Conservation (phyloP, 1,140 invertebrate species). For the Diplogasteroides magnus region DNA sequence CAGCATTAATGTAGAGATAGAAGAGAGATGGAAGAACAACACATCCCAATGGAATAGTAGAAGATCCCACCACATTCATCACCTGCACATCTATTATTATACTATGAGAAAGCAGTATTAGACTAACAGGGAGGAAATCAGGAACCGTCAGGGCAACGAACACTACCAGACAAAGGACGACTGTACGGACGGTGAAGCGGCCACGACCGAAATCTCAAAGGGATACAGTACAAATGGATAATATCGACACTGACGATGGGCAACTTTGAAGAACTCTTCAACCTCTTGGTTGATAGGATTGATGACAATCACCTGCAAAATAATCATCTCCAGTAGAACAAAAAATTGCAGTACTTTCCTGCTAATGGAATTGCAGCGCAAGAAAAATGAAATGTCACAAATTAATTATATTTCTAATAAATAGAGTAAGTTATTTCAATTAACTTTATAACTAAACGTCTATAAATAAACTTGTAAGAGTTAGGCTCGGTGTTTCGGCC, state of each 20-base stretch:
- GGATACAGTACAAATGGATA: background rate
- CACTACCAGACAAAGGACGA: slow-evolving; percentile 25
- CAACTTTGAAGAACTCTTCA: slow-evolving; percentile 29
- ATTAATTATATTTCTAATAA: too few relatives aligned
- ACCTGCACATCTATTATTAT: too few relatives aligned
- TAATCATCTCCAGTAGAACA: too few relatives aligned
- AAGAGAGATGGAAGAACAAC: slow-evolving; percentile 32
- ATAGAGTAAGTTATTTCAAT: too few relatives aligned
- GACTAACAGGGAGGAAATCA: slow-evolving; percentile 24
- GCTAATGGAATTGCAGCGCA: too few relatives aligned
- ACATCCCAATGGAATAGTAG: slow-evolving; percentile 33
- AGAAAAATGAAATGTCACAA: too few relatives aligned
- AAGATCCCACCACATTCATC: slow-evolving; percentile 33
- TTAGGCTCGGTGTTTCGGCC: too few relatives aligned
- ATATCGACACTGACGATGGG: slow-evolving; percentile 18
- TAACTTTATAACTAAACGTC: too few relatives aligned
- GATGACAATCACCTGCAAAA: slow-evolving; percentile 23
- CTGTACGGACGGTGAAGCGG: slow-evolving; percentile 20
- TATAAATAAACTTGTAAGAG: too few relatives aligned
- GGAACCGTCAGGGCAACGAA: slow-evolving; percentile 31
- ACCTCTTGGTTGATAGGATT: slow-evolving; percentile 37
- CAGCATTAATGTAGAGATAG: slow-evolving; percentile 29
- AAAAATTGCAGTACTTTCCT: too few relatives aligned
- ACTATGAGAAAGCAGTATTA: background rate
- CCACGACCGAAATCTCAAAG: slow-evolving; percentile 26